Evolutionary conservation across 2,888 invertebrate genomes (phyloP).

Genomic region (Gastracanthus pulcherrimus): DNA sequence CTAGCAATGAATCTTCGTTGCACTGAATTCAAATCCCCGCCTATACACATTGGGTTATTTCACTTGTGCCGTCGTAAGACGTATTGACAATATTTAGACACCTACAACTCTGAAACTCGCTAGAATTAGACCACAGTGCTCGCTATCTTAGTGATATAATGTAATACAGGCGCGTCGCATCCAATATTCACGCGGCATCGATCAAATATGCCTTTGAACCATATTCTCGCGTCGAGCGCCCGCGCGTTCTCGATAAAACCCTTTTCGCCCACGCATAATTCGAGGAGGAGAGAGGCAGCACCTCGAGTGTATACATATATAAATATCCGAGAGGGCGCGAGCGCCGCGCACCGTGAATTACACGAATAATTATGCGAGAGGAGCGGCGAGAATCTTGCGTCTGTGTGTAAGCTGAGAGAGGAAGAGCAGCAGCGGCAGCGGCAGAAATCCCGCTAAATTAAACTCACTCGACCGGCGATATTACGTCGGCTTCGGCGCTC

Average conservation of each 20-base stretch:
- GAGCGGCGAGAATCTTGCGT: background rate
- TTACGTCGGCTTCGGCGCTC: constrained; percentile 38
- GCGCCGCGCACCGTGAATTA: constrained; percentile 16
- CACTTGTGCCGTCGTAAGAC: no score
- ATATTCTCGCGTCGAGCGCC: background rate
- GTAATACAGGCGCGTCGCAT: background rate
- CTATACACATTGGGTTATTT: no score
- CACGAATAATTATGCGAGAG: constrained; percentile 12
- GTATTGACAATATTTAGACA: no score
- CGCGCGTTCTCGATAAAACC: no score
- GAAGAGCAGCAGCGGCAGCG: background rate
- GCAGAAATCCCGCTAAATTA: constrained; percentile 44
- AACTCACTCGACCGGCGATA: constrained; percentile 52
- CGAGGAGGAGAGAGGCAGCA: background rate
- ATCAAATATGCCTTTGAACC: constrained; percentile 24
- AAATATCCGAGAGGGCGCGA: background rate
- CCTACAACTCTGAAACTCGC: no score
- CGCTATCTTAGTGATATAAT: no score
- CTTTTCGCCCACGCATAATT: no score
- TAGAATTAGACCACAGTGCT: no score
- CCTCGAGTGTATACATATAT: background rate
- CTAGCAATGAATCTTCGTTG: no score
- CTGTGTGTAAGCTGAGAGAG: background rate
- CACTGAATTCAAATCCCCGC: constrained; percentile 30
- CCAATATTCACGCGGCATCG: constrained; percentile 26